phyloP scores from a whole-genome alignment of 1,140 invertebrate genomes.

The Aphis craccivora region DNA sequence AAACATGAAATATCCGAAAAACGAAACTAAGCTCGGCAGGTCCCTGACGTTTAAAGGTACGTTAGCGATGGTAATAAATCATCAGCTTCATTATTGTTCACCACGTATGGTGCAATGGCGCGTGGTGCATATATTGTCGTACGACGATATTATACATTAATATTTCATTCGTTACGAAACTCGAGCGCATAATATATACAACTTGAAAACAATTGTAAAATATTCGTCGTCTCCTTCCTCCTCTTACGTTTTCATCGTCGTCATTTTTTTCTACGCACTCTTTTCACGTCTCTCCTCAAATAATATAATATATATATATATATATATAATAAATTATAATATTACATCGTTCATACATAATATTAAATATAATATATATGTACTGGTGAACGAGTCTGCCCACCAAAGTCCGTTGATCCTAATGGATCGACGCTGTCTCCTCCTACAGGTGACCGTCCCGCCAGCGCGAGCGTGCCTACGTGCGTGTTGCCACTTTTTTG shows the following conservation, averaged over 20 bases:
- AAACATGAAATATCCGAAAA: slow-evolving; percentile 31
- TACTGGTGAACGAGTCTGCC: slow-evolving; percentile 17
- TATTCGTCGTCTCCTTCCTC: not conserved
- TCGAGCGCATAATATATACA: not conserved
- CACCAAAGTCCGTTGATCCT: slow-evolving; percentile 45
- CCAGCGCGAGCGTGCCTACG: not conserved
- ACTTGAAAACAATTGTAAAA: slow-evolving; percentile 28
- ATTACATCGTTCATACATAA: not conserved
- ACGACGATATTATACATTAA: not conserved
- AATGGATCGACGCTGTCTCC: slow-evolving; percentile 23
- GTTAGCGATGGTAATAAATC: not conserved
- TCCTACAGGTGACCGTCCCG: slow-evolving; percentile 1
- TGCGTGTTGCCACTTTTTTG: not conserved
- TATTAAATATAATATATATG: not conserved
- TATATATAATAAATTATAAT: not conserved
- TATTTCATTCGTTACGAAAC: slow-evolving; percentile 11
- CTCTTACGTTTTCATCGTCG: not conserved
- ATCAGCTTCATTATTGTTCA: not conserved
- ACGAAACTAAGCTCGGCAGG: slow-evolving; percentile 43
- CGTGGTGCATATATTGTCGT: not conserved
- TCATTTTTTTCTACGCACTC: not conserved
- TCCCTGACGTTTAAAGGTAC: slow-evolving; percentile 47
- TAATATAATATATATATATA: not conserved
- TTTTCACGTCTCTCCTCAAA: no score
- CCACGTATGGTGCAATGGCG: not conserved